Base-by-base conservation (phyloP, 2,888 invertebrate genomes). In the Scaptomyza cyrtandrae region DNA sequence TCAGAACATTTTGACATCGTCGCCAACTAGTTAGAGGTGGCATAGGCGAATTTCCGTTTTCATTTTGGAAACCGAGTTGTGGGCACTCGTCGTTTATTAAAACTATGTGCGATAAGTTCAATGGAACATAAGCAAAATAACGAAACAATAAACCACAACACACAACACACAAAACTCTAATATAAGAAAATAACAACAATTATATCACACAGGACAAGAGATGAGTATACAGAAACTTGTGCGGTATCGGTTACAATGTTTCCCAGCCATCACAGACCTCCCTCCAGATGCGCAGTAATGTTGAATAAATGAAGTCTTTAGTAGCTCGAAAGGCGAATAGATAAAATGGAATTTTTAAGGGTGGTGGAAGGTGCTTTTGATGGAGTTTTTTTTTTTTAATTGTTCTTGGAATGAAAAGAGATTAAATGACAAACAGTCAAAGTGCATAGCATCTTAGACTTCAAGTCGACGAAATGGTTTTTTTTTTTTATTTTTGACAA, bases 81-180 rank as follows among this genome's bases (percentile, higher is more conserved):
- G 16, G 9, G 4, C 16, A 41, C 7, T 14, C 14, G 3, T 14
- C 14, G 39, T 9, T 9, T 0, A 10, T 41, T 41, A 1, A 16
- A 41, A 16, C 41, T 41, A 16, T 10, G 41, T 41, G 41, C 41
- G 41, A 41, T 41, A 41, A 41, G 41, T 41, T 16, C 41, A 41
- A 16, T 41, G 16, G 16, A 41, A 16, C 41, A 41, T 41, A 13
- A 41, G 41, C 29, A 4, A 41, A 41, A 16, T 2, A 41, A 41
- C 16, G 4, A 39, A 41, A 41, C 41, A 41, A 9, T 4, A 14
- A 0, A 7, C 14, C 10, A 41, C 41, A 41, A 41, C 41, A 16
- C 41, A 9, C 14, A 9, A 16, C 16, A 16, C 14, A 16, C 16
- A 16, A 14, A 39, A 14, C 14, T n/a, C 14, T 7, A 39, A 3